Conservation (phyloP, 2,888 invertebrate species). For the Drosophila setosimentum region DNA sequence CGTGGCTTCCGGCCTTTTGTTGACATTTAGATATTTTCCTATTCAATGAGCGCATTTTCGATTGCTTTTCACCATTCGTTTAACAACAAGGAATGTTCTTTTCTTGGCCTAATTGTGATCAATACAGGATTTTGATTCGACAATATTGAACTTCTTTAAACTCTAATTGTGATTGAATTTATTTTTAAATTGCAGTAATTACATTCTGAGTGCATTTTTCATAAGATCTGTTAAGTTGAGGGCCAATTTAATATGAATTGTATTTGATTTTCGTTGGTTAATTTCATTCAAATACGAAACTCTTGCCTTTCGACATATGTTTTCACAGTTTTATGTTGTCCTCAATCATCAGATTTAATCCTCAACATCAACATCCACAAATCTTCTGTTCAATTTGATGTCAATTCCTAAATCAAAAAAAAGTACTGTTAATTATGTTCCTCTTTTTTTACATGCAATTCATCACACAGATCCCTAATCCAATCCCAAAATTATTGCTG, state of each 20-base stretch:
- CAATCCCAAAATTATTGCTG: slow-evolving; percentile 33
- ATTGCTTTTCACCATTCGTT: slow-evolving; percentile 19
- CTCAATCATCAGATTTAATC: slow-evolving; percentile 19
- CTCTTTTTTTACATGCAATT: slow-evolving; percentile 56
- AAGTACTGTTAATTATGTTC: slow-evolving; percentile 66
- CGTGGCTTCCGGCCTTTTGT: slow-evolving; percentile 45
- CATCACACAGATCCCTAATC: slow-evolving; percentile 47
- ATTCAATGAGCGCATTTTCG: slow-evolving; percentile 49
- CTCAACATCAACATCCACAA: no score
- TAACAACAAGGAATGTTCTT: slow-evolving; percentile 17
- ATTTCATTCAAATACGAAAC: not conserved
- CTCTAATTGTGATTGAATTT: not conserved
- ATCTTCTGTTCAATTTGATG: slow-evolving; percentile 61
- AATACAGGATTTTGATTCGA: not conserved
- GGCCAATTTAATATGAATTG: not conserved
- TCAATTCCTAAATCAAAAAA: not conserved
- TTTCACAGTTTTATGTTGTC: not conserved
- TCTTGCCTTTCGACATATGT: not conserved
- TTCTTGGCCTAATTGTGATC: slow-evolving; percentile 3
- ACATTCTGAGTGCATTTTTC: not conserved
- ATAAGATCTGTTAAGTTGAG: not conserved
- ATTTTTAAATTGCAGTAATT: not conserved
- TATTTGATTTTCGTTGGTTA: not conserved
- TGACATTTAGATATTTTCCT: slow-evolving; percentile 46
- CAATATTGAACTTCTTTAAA: not conserved